These are phyloP conservation scores for Drosophila anomelani DNA, from an alignment of 2,888 invertebrate species.

Conservation along the genomic window DNA sequence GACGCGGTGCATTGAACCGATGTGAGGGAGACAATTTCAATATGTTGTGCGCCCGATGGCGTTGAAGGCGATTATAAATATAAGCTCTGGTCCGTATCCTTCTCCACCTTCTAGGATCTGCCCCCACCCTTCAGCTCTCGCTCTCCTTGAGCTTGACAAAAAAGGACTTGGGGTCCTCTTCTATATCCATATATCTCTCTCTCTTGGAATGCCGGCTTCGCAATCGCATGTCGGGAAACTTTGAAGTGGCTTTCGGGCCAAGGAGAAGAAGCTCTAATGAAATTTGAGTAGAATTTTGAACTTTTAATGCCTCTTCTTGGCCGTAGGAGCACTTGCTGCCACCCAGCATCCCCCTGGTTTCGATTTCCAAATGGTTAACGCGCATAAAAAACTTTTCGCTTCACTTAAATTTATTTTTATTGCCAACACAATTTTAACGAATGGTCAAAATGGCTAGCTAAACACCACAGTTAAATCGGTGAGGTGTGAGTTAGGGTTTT, in stretches of 20 bases:
- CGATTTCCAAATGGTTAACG: constrained; percentile 18
- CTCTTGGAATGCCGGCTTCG: background rate
- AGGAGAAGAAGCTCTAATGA: constrained; percentile 27
- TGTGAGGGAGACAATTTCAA: constrained; percentile 41
- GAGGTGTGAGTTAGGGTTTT: background rate
- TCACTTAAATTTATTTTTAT: constrained; percentile 33
- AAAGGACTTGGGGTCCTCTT: constrained; percentile 4
- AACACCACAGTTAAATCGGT: background rate
- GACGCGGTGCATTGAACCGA: constrained; percentile 32
- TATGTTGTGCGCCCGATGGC: constrained; percentile 42
- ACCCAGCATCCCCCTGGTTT: background rate
- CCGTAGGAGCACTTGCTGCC: constrained; percentile 1
- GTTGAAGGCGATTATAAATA: constrained; percentile 45
- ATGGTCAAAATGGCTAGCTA: constrained; percentile 9
- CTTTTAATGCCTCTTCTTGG: constrained; percentile 34
- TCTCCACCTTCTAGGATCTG: background rate
- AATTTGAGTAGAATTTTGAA: constrained; percentile 41
- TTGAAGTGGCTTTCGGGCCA: constrained; percentile 31
- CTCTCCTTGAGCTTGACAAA: constrained; percentile 1
- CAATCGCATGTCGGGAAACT: constrained; percentile 38
- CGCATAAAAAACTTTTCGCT: constrained; percentile 30
- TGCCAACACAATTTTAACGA: constrained; percentile 13
- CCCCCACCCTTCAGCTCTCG: background rate
- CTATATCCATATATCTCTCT: constrained; percentile 8
- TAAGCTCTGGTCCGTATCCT: constrained; percentile 12